Percentiles rank a stretch among this genome's conserved stretches.
Evolutionary conservation across 1,140 invertebrate species (phyloP).

Genomic region (Teleogryllus occipitalis): DNA sequence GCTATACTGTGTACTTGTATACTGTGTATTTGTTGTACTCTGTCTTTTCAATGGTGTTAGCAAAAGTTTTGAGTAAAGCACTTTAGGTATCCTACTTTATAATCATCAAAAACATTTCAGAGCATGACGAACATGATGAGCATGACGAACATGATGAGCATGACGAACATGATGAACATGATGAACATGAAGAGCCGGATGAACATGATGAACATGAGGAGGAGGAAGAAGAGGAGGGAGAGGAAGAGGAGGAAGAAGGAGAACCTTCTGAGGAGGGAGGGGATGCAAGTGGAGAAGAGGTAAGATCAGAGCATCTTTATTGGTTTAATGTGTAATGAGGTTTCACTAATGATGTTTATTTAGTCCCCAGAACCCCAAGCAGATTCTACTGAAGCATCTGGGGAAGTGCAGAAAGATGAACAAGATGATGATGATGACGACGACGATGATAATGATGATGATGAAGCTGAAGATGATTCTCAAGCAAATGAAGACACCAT

Average conservation of each 20-base stretch:
- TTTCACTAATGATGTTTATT: too few relatives aligned
- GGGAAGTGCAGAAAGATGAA: slow-evolving; percentile 4
- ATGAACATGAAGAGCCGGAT: slow-evolving; percentile 21
- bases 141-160: slow-evolving; percentile 28
- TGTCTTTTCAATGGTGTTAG: too few relatives aligned
- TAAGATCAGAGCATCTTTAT: too few relatives aligned
- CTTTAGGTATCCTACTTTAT: too few relatives aligned
- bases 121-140: slow-evolving; percentile 23
- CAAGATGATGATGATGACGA: slow-evolving; percentile 32
- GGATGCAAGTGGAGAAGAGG: too few relatives aligned
- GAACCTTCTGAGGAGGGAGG: slow-evolving; percentile 15
- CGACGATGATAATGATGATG: too few relatives aligned
- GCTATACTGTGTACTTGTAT: too few relatives aligned
- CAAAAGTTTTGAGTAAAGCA: too few relatives aligned
- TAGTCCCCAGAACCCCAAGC: too few relatives aligned
- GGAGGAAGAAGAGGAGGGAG: slow-evolving; percentile 31
- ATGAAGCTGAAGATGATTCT: slow-evolving; percentile 27
- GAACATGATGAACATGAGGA: slow-evolving; percentile 26
- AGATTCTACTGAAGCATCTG: too few relatives aligned
- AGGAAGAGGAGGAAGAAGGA: slow-evolving; percentile 34
- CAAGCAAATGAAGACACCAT: slow-evolving; percentile 24
- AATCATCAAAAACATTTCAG: not conserved
- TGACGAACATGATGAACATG: slow-evolving; percentile 26
- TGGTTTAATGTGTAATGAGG: too few relatives aligned
- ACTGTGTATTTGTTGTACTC: too few relatives aligned